Percentiles rank a stretch among this genome's conserved stretches.
Evolutionary conservation across 1,140 invertebrate species (phyloP).

Genomic region (Drosophila lacertosa): DNA sequence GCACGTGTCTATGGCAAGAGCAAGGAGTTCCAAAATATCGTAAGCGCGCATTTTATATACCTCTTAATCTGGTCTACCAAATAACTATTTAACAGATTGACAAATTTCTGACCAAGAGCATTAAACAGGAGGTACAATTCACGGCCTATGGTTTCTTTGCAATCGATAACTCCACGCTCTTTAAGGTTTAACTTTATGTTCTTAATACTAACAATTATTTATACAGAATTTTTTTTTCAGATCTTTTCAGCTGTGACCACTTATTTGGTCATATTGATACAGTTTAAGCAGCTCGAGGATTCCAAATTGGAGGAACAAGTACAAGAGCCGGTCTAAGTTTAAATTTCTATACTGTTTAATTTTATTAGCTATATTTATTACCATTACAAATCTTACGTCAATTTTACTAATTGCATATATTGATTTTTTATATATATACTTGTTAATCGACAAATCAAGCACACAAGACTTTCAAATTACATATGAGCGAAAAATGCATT

Average conservation of each 20-base stretch:
- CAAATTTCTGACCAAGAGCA: constrained; percentile 82
- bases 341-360: constrained; percentile 24
- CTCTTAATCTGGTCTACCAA: neutral
- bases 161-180: constrained; percentile 80
- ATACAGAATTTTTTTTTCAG: constrained; percentile 32
- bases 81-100: constrained; percentile 60
- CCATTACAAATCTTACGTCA: constrained; percentile 67
- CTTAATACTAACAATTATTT: neutral
- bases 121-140: constrained; percentile 81
- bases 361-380: constrained; percentile 52
- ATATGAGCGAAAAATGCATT: constrained; percentile 32
- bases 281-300: constrained; percentile 81
- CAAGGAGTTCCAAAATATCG: constrained; percentile 80
- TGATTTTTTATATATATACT: constrained; percentile 33
- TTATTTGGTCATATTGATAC: constrained; percentile 80
- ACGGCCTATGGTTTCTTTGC: constrained; percentile 82
- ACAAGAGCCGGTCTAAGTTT: neutral
- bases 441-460: constrained; percentile 23
- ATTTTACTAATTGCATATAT: constrained; percentile 63
- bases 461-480: constrained; percentile 19
- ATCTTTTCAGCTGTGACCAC: constrained; percentile 83
- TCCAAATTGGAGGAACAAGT: constrained; percentile 67
- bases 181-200: constrained; percentile 59
- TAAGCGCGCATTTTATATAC: constrained; percentile 25
- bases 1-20: constrained; percentile 73